Conservation (phyloP, 2,888 invertebrate species). For the Ichneumon xanthorius region DNA sequence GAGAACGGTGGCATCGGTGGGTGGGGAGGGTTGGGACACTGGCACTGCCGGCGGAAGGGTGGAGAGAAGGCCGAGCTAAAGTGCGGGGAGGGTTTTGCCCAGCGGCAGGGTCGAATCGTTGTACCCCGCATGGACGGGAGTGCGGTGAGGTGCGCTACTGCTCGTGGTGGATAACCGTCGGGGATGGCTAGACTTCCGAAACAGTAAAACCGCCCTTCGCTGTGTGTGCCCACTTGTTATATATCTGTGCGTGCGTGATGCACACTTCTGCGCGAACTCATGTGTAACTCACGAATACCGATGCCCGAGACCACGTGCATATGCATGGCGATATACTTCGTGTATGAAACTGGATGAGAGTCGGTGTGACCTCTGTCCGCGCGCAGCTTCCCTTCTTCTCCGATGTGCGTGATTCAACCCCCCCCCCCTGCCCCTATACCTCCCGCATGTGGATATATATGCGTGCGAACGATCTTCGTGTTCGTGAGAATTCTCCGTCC, state of each 20-base stretch:
- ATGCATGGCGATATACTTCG: background rate
- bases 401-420: constrained; percentile 15
- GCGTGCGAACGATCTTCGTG: constrained; percentile 28
- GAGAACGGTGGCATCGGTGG: constrained; percentile 47
- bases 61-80: constrained; percentile 49
- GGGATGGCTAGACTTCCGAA: constrained; percentile 82
- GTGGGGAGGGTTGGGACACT: constrained; percentile 61
- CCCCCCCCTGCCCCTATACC: background rate
- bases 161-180: constrained; percentile 75
- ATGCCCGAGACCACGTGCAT: background rate
- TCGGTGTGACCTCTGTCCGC: constrained; percentile 19
- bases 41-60: constrained; percentile 50
- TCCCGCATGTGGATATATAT: constrained; percentile 4
- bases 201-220: constrained; percentile 79
- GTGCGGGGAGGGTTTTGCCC: constrained; percentile 32
- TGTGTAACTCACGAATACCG: constrained; percentile 9
- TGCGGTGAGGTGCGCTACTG: constrained; percentile 68
- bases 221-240: constrained; percentile 76
- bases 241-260: constrained; percentile 55
- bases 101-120: constrained; percentile 20
- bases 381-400: constrained; percentile 23
- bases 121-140: constrained; percentile 17
- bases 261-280: background rate
- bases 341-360: background rate
- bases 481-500: constrained; percentile 27